phyloP scores from a whole-genome alignment of 2,113 vertebrate species.

The Alethe castanea region DNA sequence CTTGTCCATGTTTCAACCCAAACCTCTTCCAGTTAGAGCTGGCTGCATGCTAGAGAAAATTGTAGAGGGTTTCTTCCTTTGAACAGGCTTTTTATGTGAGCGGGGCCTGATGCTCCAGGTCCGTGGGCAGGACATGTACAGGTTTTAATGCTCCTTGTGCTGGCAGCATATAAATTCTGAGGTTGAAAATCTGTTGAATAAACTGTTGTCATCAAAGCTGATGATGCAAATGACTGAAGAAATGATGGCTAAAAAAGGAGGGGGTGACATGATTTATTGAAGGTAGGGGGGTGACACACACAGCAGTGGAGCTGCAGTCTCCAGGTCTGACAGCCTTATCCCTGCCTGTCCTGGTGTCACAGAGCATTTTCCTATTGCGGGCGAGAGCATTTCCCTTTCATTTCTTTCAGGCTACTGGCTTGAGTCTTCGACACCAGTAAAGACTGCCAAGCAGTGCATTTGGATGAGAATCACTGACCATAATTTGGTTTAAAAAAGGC shows the following conservation, averaged over 20 bases:
- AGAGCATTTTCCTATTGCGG: not conserved
- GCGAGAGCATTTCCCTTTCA: not conserved
- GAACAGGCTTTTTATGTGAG: not conserved
- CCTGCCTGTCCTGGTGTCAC: not conserved
- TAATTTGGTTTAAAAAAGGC: not conserved
- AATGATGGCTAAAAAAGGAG: not conserved
- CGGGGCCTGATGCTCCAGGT: not conserved
- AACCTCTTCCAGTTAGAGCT: not conserved
- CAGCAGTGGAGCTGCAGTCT: not conserved
- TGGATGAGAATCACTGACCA: not conserved
- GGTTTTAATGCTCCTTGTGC: not conserved
- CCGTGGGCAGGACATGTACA: not conserved
- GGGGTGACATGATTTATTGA: not conserved
- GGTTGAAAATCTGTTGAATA: not conserved
- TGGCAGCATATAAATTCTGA: not conserved
- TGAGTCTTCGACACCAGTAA: not conserved
- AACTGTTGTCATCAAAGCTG: not conserved
- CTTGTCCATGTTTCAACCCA: not conserved
- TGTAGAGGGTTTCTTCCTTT: not conserved
- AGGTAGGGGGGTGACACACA: not conserved
- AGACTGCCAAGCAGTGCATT: not conserved
- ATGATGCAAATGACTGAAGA: not conserved
- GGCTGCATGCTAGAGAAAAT: not conserved
- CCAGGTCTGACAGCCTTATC: not conserved
- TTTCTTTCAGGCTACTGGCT: not conserved